Percentiles rank a stretch among this genome's conserved stretches.
Conservation (phyloP, 2,888 invertebrate genomes). For the Pandemis corylana region DNA sequence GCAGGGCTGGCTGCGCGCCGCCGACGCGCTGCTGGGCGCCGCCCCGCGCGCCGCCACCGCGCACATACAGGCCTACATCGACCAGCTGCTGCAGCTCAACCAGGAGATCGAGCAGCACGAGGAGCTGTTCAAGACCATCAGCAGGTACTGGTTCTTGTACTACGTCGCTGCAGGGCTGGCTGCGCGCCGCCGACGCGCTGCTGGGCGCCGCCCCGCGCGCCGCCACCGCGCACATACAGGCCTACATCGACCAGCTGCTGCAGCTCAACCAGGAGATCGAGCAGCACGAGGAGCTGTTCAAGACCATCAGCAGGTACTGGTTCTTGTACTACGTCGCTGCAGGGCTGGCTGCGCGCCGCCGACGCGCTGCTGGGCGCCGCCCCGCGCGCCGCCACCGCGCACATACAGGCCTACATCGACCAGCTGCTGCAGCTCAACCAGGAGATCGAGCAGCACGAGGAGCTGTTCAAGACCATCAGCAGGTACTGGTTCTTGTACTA, state of each 20-base stretch:
- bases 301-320: slow-evolving; percentile 90
- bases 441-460: slow-evolving; percentile 94
- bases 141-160: slow-evolving; percentile 77
- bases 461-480: slow-evolving; percentile 95
- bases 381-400: slow-evolving; percentile 90
- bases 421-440: slow-evolving; percentile 90
- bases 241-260: slow-evolving; percentile 91
- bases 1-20: slow-evolving; percentile 91
- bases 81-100: slow-evolving; percentile 90
- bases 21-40: slow-evolving; percentile 88
- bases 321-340: neutral
- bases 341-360: slow-evolving; percentile 91
- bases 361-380: slow-evolving; percentile 88
- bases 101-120: slow-evolving; percentile 94
- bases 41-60: slow-evolving; percentile 90
- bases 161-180: no score
- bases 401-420: slow-evolving; percentile 92
- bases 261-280: slow-evolving; percentile 92
- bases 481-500: slow-evolving; percentile 67
- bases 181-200: slow-evolving; percentile 89
- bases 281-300: slow-evolving; percentile 94
- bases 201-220: slow-evolving; percentile 89
- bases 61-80: slow-evolving; percentile 92
- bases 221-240: slow-evolving; percentile 90
- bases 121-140: slow-evolving; percentile 94